Conservation (phyloP, 2,888 invertebrate species). For the Drosophila gaucha region DNA sequence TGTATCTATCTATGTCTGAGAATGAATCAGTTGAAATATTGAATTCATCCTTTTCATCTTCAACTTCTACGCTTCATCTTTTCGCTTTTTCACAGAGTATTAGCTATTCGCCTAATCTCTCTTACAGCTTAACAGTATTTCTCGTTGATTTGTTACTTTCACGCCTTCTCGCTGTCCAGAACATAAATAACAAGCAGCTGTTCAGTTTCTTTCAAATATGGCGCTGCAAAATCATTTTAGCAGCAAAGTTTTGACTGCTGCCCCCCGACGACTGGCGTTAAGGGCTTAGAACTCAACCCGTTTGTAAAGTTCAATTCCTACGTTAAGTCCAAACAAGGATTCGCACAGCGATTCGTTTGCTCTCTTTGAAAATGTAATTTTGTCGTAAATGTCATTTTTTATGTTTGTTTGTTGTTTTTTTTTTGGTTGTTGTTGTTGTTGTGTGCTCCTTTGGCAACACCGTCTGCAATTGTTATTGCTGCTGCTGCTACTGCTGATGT, state of each 20-base stretch:
- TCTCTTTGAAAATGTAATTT: conserved; percentile 63
- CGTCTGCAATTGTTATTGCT: conserved; percentile 60
- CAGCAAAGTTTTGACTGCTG: conserved; percentile 48
- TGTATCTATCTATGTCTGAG: too few species aligned
- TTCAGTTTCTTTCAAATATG: conserved; percentile 28
- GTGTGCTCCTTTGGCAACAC: conserved; percentile 13
- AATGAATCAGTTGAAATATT: too few species aligned
- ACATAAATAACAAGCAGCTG: conserved; percentile 66
- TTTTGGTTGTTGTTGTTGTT: conserved; percentile 23
- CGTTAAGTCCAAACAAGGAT: conserved; percentile 21
- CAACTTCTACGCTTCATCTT: too few species aligned
- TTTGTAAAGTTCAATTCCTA: conserved; percentile 31
- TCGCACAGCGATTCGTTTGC: conserved; percentile 24
- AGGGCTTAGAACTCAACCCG: conserved; percentile 25
- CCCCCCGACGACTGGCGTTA: conserved; percentile 32
- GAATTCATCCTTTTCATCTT: too few species aligned
- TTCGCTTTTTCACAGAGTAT: conserved; percentile 14
- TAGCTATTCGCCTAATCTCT: background rate
- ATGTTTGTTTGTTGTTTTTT: conserved; percentile 38
- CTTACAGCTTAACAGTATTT: background rate
- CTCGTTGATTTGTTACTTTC: conserved; percentile 19
- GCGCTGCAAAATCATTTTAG: conserved; percentile 45
- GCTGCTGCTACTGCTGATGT: conserved; percentile 46
- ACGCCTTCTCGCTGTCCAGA: conserved; percentile 14
- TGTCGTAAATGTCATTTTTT: conserved; percentile 72